phyloP scores from a whole-genome alignment of 1,140 invertebrate genomes.

The Conus ventricosus region DNA sequence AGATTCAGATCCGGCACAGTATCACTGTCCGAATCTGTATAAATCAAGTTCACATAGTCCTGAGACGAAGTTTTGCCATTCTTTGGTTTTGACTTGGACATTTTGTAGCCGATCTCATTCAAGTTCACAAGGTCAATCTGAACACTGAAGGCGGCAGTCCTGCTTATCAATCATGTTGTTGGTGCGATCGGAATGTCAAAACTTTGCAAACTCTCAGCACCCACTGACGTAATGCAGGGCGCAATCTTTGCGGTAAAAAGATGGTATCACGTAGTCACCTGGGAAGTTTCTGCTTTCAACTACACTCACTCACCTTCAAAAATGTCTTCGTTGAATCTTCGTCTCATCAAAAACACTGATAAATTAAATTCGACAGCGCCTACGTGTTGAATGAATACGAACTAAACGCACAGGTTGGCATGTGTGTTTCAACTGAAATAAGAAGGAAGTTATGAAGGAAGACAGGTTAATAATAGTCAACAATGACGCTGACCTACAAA shows the following conservation, averaged over 20 bases:
- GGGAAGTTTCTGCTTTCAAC: no score
- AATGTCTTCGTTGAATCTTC: no score
- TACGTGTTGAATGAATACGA: no score
- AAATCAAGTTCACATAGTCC: slow-evolving; percentile 42
- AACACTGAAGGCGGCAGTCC: background rate
- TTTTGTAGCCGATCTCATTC: background rate
- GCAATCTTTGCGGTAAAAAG: background rate
- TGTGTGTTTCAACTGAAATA: no score
- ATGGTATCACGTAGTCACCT: background rate
- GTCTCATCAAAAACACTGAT: no score
- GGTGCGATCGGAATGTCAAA: background rate
- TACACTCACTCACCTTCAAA: no score
- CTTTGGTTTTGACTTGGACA: slow-evolving; percentile 36
- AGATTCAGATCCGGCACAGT: slow-evolving; percentile 41
- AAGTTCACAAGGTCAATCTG: background rate
- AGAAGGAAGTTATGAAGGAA: no score
- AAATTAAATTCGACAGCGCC: no score
- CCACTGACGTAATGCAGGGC: background rate
- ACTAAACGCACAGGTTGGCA: no score
- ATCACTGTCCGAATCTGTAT: slow-evolving; percentile 44
- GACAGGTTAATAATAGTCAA: no score
- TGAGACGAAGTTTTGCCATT: slow-evolving; percentile 38
- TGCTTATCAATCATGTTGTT: background rate
- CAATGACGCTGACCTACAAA: no score
- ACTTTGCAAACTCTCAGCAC: background rate